Evolutionary conservation across 2,797 vertebrate species (phyloP).

Genomic region (Tragelaphus eurycerus): DNA sequence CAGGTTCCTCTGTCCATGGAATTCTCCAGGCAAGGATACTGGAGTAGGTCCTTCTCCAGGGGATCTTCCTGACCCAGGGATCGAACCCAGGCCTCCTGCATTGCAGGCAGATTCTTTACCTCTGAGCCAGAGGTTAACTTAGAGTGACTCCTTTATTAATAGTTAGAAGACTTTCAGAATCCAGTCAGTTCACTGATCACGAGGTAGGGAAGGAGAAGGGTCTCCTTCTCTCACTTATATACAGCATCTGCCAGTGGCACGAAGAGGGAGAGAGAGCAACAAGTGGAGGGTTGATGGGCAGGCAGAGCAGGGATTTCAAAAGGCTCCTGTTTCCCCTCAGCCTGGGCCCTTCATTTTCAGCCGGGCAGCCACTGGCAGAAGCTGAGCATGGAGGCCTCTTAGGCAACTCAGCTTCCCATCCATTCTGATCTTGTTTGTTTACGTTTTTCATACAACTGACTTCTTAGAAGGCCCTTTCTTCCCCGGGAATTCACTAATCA

Average conservation of each 20-base stretch:
- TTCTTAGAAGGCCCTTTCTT: conserved; percentile 61
- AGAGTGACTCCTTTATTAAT: background rate
- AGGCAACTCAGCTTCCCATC: conserved; percentile 13
- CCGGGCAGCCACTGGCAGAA: background rate
- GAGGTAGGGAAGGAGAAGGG: background rate
- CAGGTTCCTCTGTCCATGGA: background rate
- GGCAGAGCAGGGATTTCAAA: background rate
- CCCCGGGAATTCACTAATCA: conserved; percentile 67
- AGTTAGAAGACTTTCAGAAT: background rate
- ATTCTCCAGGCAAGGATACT: background rate
- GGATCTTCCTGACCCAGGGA: background rate
- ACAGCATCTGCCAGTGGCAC: background rate
- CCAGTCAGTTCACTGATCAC: background rate
- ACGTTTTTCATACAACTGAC: conserved; percentile 41
- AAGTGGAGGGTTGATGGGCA: background rate
- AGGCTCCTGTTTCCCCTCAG: background rate
- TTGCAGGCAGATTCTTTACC: background rate
- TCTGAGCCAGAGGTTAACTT: background rate
- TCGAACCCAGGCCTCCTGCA: background rate
- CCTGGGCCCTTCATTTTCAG: background rate
- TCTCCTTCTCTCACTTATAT: background rate
- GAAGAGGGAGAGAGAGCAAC: background rate
- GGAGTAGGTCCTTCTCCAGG: background rate
- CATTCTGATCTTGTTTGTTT: conserved; percentile 54
- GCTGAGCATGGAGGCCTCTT: background rate